These are phyloP conservation scores for Habrosyne pyritoides DNA, from an alignment of 2,888 invertebrate species.

Conservation along the genomic window DNA sequence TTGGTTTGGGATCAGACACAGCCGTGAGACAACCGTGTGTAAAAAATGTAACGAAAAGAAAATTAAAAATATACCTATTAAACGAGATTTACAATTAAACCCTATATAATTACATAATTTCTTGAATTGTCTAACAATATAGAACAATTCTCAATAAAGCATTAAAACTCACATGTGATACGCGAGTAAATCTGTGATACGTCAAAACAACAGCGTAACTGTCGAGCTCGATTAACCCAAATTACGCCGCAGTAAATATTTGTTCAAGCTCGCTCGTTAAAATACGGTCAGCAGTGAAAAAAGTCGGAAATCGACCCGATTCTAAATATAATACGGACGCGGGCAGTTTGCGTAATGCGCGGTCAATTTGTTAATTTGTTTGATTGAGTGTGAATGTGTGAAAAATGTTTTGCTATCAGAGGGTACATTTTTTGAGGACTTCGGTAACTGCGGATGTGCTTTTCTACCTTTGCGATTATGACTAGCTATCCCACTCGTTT, in stretches of 20 bases:
- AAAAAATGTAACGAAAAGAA: too few relatives aligned
- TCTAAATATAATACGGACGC: constrained; percentile 12
- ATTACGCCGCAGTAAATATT: constrained; percentile 38
- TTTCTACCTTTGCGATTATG: too few relatives aligned
- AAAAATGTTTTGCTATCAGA: background rate
- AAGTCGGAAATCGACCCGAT: constrained; percentile 22
- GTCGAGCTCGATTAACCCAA: constrained; percentile 38
- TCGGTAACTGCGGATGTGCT: too few relatives aligned
- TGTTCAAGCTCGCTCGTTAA: constrained; percentile 20
- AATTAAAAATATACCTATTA: too few relatives aligned
- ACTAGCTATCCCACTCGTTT: too few relatives aligned
- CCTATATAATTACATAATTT: background rate
- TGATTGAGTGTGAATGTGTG: background rate
- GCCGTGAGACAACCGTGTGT: too few relatives aligned
- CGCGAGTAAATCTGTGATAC: constrained; percentile 12
- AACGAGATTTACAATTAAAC: too few relatives aligned
- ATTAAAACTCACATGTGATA: constrained; percentile 10
- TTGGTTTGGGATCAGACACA: too few relatives aligned
- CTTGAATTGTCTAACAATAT: background rate
- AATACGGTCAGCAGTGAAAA: constrained; percentile 17
- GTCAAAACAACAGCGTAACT: constrained; percentile 14
- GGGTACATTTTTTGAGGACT: too few relatives aligned
- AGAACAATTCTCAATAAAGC: background rate
- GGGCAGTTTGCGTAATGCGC: constrained; percentile 12
- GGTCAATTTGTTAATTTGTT: constrained; percentile 9